Percentiles rank a stretch among this genome's conserved stretches.
phyloP scores from a whole-genome alignment of 2,113 vertebrate species.

The Glaucomys volans region DNA sequence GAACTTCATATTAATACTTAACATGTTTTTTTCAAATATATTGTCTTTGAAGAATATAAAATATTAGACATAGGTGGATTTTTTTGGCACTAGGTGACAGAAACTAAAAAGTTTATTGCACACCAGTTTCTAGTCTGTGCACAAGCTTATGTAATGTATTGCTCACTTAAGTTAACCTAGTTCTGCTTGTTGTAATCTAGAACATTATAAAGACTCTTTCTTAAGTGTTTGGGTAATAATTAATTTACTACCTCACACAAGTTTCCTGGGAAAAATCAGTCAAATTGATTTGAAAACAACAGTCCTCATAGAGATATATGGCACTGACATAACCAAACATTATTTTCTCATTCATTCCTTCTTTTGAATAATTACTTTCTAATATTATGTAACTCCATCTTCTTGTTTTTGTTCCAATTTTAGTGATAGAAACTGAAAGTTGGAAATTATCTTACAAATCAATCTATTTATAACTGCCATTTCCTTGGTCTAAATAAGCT shows the following conservation, averaged over 20 bases:
- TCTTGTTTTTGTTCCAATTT: not conserved
- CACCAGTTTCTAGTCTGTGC: not conserved
- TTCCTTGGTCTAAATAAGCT: not conserved
- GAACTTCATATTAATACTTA: not conserved
- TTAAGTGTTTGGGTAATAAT: not conserved
- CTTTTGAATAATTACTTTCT: conserved; percentile 16
- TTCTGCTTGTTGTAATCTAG: not conserved
- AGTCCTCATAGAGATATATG: not conserved
- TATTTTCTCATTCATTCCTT: not conserved
- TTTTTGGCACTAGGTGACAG: not conserved
- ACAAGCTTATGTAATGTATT: not conserved
- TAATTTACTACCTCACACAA: not conserved
- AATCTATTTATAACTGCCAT: not conserved
- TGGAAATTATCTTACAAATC: conserved; percentile 27
- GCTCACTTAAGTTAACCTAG: not conserved
- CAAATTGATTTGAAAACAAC: conserved; percentile 31
- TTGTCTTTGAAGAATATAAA: not conserved
- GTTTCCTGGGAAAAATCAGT: not conserved
- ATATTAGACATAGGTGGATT: not conserved
- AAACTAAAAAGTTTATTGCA: not conserved
- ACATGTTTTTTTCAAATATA: not conserved
- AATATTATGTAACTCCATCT: not conserved
- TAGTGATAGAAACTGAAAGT: conserved; percentile 22
- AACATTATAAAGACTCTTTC: not conserved
- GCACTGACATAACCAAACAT: not conserved